Conservation (phyloP, 2,113 vertebrate genomes). For the Raja brachyura region DNA sequence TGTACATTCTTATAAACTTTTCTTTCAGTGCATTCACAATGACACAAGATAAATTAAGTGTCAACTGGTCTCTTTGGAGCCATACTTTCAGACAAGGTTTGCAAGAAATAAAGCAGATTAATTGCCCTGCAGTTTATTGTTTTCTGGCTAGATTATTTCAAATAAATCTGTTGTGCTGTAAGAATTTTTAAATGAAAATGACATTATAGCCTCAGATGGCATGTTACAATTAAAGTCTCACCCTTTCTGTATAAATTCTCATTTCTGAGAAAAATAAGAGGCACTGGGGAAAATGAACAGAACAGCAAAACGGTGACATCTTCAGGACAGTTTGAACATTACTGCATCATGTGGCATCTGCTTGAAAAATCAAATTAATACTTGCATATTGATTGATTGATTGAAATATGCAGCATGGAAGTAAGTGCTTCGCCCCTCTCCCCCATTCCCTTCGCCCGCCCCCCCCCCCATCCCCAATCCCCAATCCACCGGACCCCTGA, state of each 20-base stretch:
- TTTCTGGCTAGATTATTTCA: neutral
- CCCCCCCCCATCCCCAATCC: too few relatives aligned
- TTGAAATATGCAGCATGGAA: too few relatives aligned
- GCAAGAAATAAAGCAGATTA: neutral
- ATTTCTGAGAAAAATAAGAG: neutral
- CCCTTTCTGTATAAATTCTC: neutral
- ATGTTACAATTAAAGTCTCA: neutral
- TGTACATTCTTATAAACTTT: neutral
- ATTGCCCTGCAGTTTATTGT: neutral
- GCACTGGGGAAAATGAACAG: neutral
- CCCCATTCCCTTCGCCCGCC: too few relatives aligned
- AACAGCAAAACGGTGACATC: conserved; percentile 13
- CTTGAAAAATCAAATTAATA: neutral
- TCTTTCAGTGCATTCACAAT: neutral
- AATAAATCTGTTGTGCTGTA: neutral
- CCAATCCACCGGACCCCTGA: too few relatives aligned
- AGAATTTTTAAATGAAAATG: neutral
- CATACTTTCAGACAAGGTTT: neutral
- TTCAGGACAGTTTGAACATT: neutral
- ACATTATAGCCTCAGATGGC: neutral
- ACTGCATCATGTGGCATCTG: neutral
- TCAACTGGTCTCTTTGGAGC: neutral
- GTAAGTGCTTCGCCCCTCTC: too few relatives aligned
- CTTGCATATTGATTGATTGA: neutral
- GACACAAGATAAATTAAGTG: neutral